Conservation (phyloP, 2,888 invertebrate species). For the Lasioglossum calceatum region DNA sequence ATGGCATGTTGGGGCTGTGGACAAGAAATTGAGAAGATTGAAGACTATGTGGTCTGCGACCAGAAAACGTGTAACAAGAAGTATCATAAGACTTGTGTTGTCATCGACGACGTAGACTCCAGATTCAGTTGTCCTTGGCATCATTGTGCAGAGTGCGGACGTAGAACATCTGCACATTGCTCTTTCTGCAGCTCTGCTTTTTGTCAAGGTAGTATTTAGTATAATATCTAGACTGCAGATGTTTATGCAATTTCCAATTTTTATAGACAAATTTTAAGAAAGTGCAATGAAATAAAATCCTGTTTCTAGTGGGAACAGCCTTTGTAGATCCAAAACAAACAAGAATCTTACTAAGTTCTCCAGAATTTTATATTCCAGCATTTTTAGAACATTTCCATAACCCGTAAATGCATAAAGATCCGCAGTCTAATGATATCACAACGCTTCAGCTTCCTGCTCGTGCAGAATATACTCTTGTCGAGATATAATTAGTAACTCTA, state of each 20-base stretch:
- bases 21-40: slow-evolving; percentile 65
- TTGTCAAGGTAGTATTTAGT: slow-evolving; percentile 75
- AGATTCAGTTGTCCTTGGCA: slow-evolving; percentile 82
- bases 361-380: no score
- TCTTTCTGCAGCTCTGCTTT: slow-evolving; percentile 80
- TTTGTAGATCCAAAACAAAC: no score
- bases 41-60: slow-evolving; percentile 73
- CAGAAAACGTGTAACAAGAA: slow-evolving; percentile 78
- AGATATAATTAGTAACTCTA: neutral
- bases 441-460: neutral
- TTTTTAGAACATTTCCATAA: no score
- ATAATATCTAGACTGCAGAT: no score
- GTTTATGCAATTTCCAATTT: no score
- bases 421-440: neutral
- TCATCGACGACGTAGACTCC: slow-evolving; percentile 68
- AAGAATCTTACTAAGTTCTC: no score
- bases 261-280: no score
- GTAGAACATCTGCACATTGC: slow-evolving; percentile 78
- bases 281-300: no score
- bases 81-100: slow-evolving; percentile 77
- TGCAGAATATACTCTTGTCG: neutral
- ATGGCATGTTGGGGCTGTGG: slow-evolving; percentile 78
- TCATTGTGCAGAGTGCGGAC: slow-evolving; percentile 77
- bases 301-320: no score
- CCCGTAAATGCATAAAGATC: no score